Percentiles rank a stretch among this genome's conserved stretches.
Evolutionary conservation across 2,797 vertebrate species (phyloP).

Genomic region (Lepilemur ruficaudatus): DNA sequence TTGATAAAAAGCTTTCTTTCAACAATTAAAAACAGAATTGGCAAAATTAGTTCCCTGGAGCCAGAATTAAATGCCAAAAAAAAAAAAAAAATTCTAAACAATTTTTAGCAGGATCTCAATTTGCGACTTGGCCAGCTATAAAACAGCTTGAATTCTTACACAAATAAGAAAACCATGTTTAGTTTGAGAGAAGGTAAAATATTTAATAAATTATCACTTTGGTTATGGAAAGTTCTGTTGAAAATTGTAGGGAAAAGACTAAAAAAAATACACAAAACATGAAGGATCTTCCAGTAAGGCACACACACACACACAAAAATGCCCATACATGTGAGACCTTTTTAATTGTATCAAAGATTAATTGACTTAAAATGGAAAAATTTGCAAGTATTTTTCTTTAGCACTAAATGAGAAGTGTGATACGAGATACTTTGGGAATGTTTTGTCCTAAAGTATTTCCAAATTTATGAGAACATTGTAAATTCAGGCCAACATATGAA

Average conservation of each 20-base stretch:
- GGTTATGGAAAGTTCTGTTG: not conserved
- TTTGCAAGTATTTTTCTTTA: not conserved
- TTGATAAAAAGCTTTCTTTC: not conserved
- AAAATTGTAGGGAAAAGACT: not conserved
- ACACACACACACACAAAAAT: not conserved
- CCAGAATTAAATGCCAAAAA: not conserved
- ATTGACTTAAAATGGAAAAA: not conserved
- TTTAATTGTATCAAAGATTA: not conserved
- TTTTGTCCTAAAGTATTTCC: not conserved
- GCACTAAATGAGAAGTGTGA: not conserved
- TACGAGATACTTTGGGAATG: not conserved
- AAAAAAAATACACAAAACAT: not conserved
- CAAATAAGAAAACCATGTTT: not conserved
- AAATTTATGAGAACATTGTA: not conserved
- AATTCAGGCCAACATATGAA: not conserved
- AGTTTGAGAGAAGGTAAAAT: not conserved
- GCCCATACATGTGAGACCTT: not conserved
- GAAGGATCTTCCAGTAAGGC: not conserved
- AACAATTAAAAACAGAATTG: not conserved
- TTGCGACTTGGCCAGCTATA: not conserved
- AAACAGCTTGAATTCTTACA: not conserved
- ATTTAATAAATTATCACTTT: not conserved
- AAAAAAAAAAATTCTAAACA: not conserved
- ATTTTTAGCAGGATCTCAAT: not conserved
- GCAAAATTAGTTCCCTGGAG: not conserved